A percentile compares a stretch with the other conserved stretches of the same genome.
These are phyloP conservation scores for Motacilla alba DNA, from an alignment of 2,113 vertebrate genomes.

Conservation along the genomic window DNA sequence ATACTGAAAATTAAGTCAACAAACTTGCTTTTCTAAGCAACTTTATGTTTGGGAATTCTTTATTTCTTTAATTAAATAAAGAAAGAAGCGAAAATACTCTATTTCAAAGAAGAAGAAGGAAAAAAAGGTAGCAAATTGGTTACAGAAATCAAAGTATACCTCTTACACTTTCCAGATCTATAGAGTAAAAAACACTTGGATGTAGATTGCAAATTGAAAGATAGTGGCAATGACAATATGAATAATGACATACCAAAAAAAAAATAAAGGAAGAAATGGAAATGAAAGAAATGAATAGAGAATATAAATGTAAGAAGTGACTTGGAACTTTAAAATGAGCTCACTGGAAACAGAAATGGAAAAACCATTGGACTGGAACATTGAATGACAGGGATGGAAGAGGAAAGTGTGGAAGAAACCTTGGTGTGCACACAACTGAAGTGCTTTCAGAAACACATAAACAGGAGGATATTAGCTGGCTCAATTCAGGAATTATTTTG, in stretches of 20 bases:
- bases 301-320: background rate
- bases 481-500: conserved; percentile 15
- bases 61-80: background rate
- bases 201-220: background rate
- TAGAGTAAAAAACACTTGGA: background rate
- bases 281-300: background rate
- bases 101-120: background rate
- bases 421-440: background rate
- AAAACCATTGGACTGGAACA: conserved; percentile 25
- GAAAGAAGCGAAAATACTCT: background rate
- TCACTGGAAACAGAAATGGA: conserved; percentile 52
- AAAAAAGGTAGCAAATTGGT: background rate
- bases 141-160: background rate
- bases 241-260: background rate
- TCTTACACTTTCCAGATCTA: background rate
- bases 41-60: background rate
- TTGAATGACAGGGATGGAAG: conserved; percentile 16
- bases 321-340: conserved; percentile 31
- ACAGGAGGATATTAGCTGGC: conserved; percentile 32
- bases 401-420: background rate
- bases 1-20: background rate
- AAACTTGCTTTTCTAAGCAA: background rate
- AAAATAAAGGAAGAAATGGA: background rate
- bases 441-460: conserved; percentile 24
- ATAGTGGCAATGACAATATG: background rate